phyloP scores from a whole-genome alignment of 1,140 invertebrate species.

The Drosophila mayri region DNA sequence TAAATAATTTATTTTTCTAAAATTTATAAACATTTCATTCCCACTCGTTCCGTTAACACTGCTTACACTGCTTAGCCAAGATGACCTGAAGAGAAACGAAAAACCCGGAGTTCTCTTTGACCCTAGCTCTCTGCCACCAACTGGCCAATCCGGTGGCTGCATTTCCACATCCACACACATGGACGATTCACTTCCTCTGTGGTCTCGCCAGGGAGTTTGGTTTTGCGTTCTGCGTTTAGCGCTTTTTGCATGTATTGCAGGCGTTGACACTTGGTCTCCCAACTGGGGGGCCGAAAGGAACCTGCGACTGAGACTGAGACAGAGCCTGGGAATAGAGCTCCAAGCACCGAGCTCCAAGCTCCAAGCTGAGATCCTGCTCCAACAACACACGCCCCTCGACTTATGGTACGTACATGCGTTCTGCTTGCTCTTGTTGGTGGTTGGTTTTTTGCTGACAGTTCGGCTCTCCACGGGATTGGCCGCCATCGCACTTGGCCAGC shows the following conservation, averaged over 20 bases:
- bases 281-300: slow-evolving; percentile 30
- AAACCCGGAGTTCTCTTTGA: slow-evolving; percentile 37
- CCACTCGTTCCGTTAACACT: slow-evolving; percentile 10
- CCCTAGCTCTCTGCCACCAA: not conserved
- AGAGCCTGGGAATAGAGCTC: slow-evolving; percentile 20
- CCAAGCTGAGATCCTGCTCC: slow-evolving; percentile 27
- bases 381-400: slow-evolving; percentile 42
- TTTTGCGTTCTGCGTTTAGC: slow-evolving; percentile 16
- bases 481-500: slow-evolving; percentile 64
- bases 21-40: not conserved
- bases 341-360: not conserved
- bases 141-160: slow-evolving; percentile 60
- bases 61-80: slow-evolving; percentile 47
- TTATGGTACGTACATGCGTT: slow-evolving; percentile 53
- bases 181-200: slow-evolving; percentile 60
- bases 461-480: slow-evolving; percentile 72
- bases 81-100: slow-evolving; percentile 5
- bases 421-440: slow-evolving; percentile 52
- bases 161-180: slow-evolving; percentile 25
- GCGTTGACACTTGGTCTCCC: slow-evolving; percentile 68
- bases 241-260: slow-evolving; percentile 26
- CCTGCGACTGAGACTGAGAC: slow-evolving; percentile 3
- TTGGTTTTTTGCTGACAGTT: slow-evolving; percentile 75
- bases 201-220: slow-evolving; percentile 50
- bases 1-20: not conserved